A percentile compares a stretch with the other conserved stretches of the same genome.
Evolutionary conservation across 2,888 invertebrate species (phyloP).

Genomic region (Elysia crispata): DNA sequence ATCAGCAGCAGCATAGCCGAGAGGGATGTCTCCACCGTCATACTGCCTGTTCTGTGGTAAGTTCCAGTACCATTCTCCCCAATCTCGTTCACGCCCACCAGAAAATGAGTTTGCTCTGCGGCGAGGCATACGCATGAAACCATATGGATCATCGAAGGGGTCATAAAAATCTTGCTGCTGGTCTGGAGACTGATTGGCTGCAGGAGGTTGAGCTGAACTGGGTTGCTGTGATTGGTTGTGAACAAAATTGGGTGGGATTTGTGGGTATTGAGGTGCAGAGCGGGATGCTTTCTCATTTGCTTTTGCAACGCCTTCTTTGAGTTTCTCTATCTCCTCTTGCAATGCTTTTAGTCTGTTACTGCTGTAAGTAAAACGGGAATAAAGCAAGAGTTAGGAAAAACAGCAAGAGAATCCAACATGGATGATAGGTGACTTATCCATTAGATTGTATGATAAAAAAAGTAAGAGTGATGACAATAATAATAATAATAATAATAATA

Average conservation of each 20-base stretch:
- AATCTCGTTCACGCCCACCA: constrained; percentile 64
- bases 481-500: neutral
- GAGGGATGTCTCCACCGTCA: constrained; percentile 64
- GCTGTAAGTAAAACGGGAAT: constrained; percentile 41
- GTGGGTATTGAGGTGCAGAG: constrained; percentile 31
- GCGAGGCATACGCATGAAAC: constrained; percentile 70
- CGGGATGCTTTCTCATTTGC: constrained; percentile 60
- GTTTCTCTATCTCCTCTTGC: constrained; percentile 66
- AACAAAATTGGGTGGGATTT: constrained; percentile 5
- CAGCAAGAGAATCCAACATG: too few species aligned
- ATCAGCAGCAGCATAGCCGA: constrained; percentile 71
- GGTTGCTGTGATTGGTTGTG: neutral
- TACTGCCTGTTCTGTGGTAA: constrained; percentile 60
- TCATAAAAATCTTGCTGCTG: constrained; percentile 67
- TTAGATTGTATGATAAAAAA: too few species aligned
- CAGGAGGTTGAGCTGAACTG: constrained; percentile 14
- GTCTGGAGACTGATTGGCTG: constrained; percentile 54
- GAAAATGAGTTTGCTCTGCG: constrained; percentile 71
- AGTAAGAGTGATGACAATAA: too few species aligned
- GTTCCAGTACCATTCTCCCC: constrained; percentile 66
- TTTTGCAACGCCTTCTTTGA: constrained; percentile 63
- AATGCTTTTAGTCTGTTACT: constrained; percentile 64
- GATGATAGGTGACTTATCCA: too few species aligned
- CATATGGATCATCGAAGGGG: constrained; percentile 69
- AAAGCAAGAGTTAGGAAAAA: too few species aligned